These are phyloP conservation scores for Cricetomys ansorgei DNA, from an alignment of 2,113 vertebrate species.

Conservation along the genomic window DNA sequence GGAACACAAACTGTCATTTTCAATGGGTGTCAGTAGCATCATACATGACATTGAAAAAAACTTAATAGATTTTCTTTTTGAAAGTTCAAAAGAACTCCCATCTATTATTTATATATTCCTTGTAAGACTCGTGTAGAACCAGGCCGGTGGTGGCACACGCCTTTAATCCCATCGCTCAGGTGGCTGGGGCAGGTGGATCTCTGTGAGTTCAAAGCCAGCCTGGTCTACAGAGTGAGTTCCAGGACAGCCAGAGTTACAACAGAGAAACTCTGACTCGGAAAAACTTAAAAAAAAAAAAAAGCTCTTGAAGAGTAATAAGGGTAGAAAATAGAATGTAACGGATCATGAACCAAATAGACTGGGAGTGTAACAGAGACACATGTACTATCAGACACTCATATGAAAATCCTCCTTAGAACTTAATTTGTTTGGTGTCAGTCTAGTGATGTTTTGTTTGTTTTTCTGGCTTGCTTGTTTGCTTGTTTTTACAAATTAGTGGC, in stretches of 20 bases:
- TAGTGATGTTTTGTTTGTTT: background rate
- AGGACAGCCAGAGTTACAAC: too few relatives aligned
- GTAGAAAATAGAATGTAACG: too few relatives aligned
- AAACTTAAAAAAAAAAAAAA: too few relatives aligned
- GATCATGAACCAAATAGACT: slow-evolving; percentile 10
- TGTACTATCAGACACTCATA: background rate
- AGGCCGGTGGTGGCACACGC: too few relatives aligned
- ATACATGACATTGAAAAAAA: background rate
- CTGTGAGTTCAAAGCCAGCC: too few relatives aligned
- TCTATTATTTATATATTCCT: background rate
- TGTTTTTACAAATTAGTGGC: background rate
- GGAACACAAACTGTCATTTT: background rate
- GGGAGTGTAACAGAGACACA: background rate
- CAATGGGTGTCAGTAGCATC: background rate
- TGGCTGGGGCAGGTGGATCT: too few relatives aligned
- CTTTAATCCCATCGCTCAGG: too few relatives aligned
- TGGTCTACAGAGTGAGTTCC: too few relatives aligned
- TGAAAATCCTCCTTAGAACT: background rate
- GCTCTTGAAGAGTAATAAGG: too few relatives aligned
- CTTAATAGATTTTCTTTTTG: background rate
- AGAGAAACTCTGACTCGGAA: too few relatives aligned
- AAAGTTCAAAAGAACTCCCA: background rate
- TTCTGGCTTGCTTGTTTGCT: background rate
- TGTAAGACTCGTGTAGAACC: background rate
- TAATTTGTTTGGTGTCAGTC: slow-evolving; percentile 1